Conservation (phyloP, 2,113 vertebrate species). For the Gymnarchus niloticus region DNA sequence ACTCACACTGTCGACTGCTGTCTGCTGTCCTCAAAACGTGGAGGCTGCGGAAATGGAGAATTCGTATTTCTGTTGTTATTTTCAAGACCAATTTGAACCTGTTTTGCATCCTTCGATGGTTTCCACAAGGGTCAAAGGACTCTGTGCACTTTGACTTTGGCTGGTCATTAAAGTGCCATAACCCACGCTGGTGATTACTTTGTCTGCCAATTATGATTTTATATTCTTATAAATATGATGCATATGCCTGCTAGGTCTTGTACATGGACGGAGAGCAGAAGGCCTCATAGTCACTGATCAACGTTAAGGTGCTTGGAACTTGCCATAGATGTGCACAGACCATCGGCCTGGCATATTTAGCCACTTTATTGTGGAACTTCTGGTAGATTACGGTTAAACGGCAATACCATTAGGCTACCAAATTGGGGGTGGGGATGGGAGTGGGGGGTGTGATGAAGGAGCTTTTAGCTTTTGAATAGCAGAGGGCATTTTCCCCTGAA, state of each 20-base stretch:
- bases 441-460: background rate
- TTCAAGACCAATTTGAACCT: background rate
- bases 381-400: background rate
- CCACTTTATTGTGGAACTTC: background rate
- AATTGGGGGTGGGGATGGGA: background rate
- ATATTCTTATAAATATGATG: background rate
- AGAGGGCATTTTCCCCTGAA: background rate
- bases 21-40: background rate
- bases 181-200: background rate
- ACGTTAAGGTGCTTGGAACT: background rate
- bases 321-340: background rate
- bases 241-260: background rate
- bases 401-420: background rate
- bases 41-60: background rate
- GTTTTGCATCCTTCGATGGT: background rate
- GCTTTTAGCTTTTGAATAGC: too few relatives aligned
- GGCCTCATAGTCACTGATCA: too few relatives aligned
- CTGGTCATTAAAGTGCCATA: background rate
- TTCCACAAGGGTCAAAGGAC: background rate
- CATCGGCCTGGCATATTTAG: background rate
- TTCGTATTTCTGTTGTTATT: background rate
- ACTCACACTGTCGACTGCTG: background rate
- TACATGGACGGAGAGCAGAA: background rate
- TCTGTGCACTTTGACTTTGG: background rate
- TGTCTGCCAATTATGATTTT: background rate